These are phyloP conservation scores for Pipistrellus kuhlii DNA, from an alignment of 2,797 vertebrate genomes.

Conservation along the genomic window DNA sequence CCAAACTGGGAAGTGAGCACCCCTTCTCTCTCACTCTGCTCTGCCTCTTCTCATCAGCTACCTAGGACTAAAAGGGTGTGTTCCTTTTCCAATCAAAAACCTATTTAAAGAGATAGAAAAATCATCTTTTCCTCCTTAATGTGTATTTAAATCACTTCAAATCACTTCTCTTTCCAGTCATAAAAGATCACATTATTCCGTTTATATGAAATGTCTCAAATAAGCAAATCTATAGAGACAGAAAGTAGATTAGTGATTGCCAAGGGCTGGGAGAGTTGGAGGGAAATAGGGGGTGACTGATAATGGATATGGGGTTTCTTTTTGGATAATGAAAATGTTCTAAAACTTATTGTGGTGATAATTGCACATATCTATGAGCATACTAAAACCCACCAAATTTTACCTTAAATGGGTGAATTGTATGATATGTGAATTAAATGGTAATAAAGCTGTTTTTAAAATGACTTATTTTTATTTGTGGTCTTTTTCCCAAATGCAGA, in stretches of 20 bases:
- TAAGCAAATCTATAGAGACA: not conserved
- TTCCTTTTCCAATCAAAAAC: not conserved
- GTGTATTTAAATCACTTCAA: constrained; percentile 48
- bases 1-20: not conserved
- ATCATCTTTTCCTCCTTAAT: not conserved
- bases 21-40: not conserved
- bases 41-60: constrained; percentile 1
- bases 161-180: not conserved
- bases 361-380: not conserved
- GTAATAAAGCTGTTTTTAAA: constrained; percentile 18
- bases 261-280: no score
- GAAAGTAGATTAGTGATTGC: not conserved
- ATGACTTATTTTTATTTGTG: constrained; percentile 3
- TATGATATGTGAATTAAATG: not conserved
- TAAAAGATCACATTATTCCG: constrained; percentile 14
- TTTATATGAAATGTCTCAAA: constrained; percentile 43
- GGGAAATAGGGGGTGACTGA: not conserved
- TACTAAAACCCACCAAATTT: not conserved
- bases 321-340: not conserved
- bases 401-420: not conserved
- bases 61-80: not conserved
- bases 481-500: not conserved
- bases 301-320: not conserved
- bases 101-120: not conserved
- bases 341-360: not conserved